Percentiles rank a stretch among this genome's conserved stretches.
These are phyloP conservation scores for Dichetophora obliterata DNA, from an alignment of 2,888 invertebrate genomes.

Conservation along the genomic window DNA sequence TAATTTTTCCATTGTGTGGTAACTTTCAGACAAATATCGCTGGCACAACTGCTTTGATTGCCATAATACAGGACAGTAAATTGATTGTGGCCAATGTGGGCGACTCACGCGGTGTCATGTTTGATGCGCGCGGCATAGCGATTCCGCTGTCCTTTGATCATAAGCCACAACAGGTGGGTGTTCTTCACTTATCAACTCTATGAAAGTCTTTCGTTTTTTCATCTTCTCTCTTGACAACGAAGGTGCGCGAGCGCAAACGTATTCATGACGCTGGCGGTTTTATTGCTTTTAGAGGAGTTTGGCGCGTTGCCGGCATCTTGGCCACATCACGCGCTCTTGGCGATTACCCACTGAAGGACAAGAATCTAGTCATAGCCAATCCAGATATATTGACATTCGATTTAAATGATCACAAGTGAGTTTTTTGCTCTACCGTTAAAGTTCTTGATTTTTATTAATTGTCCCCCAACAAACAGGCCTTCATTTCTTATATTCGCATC, in stretches of 20 bases:
- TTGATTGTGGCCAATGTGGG: conserved; percentile 96
- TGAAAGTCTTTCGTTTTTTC: background rate
- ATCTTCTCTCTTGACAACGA: conserved; percentile 42
- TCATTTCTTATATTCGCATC: conserved; percentile 93
- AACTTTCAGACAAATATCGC: conserved; percentile 75
- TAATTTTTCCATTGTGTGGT: background rate
- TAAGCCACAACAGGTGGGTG: conserved; percentile 90
- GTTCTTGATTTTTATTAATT: too few relatives aligned
- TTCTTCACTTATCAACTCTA: background rate
- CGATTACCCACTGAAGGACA: conserved; percentile 95
- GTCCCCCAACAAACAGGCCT: conserved; percentile 73
- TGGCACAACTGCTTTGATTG: conserved; percentile 94
- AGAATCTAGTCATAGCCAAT: conserved; percentile 93
- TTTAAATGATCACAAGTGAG: conserved; percentile 80
- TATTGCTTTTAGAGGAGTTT: conserved; percentile 95
- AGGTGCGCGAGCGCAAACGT: conserved; percentile 89
- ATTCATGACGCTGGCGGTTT: conserved; percentile 96
- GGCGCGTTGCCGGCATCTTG: conserved; percentile 95
- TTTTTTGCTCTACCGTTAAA: conserved; percentile 26
- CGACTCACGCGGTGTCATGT: conserved; percentile 96
- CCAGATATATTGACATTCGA: conserved; percentile 95
- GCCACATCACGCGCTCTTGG: conserved; percentile 95
- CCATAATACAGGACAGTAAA: conserved; percentile 84
- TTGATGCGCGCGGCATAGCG: conserved; percentile 89
- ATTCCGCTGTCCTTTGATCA: conserved; percentile 96